Percentiles rank a stretch among this genome's conserved stretches.
phyloP scores from a whole-genome alignment of 2,113 vertebrate species.

The Octodon degus region DNA sequence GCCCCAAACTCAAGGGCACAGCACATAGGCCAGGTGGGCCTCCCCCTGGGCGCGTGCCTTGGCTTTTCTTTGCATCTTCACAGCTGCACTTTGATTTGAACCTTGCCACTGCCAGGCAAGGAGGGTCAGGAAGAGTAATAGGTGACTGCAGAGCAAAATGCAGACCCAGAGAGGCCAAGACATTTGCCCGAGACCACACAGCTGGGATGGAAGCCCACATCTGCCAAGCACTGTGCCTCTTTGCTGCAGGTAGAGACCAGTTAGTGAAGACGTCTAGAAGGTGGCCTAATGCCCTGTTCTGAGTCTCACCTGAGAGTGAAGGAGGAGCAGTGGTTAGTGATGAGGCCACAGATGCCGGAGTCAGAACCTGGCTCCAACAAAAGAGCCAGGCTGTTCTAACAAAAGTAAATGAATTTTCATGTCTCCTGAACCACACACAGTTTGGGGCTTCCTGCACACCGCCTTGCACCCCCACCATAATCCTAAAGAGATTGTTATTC shows the following conservation, averaged over 20 bases:
- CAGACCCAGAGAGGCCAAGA: constrained; percentile 28
- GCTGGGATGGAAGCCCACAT: background rate
- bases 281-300: rapidly evolving
- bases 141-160: background rate
- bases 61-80: background rate
- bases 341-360: rapidly evolving
- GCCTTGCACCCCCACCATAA: background rate
- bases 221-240: background rate
- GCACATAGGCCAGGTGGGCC: rapidly evolving
- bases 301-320: background rate
- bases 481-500: background rate
- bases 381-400: background rate
- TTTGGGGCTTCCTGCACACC: background rate
- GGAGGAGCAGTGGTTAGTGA: background rate
- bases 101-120: background rate
- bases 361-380: too few species aligned
- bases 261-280: background rate
- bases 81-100: background rate
- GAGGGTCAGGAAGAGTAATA: background rate
- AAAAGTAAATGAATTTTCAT: background rate
- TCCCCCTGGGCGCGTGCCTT: background rate
- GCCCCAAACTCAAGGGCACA: too few species aligned
- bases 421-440: background rate
- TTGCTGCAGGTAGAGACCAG: background rate
- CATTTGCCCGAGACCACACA: background rate